Evolutionary conservation across 2,888 invertebrate genomes (phyloP), one percentile per base, ranked within the genome.

Genomic region (Lasioglossum morio): DNA sequence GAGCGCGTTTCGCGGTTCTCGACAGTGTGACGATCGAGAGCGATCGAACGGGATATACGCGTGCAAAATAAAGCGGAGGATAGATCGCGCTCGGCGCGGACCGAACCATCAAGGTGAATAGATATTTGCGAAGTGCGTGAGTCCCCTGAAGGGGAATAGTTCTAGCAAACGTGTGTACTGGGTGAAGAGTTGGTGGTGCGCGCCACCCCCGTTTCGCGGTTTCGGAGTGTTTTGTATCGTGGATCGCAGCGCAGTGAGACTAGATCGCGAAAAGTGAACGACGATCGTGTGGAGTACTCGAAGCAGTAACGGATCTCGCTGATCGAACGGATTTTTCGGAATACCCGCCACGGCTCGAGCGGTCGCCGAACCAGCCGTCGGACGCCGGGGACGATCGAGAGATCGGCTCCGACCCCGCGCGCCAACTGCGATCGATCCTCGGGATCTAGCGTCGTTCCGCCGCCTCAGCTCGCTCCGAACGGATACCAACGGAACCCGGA

Each of bases 401-500:
- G 81, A 82, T 74, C 80, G 82, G 80, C 53, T 19, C 16, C 83
- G 83, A 84, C 77, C 77, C 46, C 16, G n/a, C 77, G 75, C 69
- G 34, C 37, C 40, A 66, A 81, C 34, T 46, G 69, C 63, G 70
- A 69, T 23, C 72, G 81, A 77, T 74, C 30, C 23, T 43, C 69
- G 37, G 57, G 73, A 73, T 40, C 63, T 27, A 53, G 48, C 27
- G 53, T 72, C 19, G 34, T 53, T 43, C n/a, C 75, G 43, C 40
- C 81, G 23, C 48, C 34, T 27, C 34, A 43, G 14, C n/a, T 27
- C 23, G 34, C 23, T 23, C 69, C 84, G 43, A n/a, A n/a, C 43
- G 87, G 74, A 85, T 87, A 85, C 72, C 76, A 43, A 81, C 80
- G 89, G 70, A 87, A 73, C 77, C 84, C 81, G 43, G 53, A 82